A percentile compares a stretch with the other conserved stretches of the same genome.
phyloP scores from a whole-genome alignment of 2,797 vertebrate genomes.

The Euthynnus affinis region DNA sequence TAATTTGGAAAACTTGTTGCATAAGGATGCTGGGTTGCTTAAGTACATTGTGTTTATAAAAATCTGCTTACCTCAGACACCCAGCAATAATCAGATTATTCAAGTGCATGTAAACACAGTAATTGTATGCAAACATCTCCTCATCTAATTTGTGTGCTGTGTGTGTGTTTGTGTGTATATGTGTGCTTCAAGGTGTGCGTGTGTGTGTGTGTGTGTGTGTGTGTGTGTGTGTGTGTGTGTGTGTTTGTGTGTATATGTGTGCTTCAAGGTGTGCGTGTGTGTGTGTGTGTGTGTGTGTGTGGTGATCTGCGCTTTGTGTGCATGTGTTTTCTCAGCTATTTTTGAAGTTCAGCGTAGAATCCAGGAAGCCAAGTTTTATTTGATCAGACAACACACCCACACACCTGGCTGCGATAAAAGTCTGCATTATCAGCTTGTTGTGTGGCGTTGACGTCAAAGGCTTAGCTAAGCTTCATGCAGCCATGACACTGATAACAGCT shows the following conservation, averaged over 20 bases:
- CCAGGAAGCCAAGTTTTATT: constrained; percentile 73
- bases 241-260: not conserved
- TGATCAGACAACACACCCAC: constrained; percentile 75
- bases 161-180: not conserved
- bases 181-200: not conserved
- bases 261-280: not conserved
- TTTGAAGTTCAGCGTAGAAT: constrained; percentile 67
- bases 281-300: constrained; percentile 1
- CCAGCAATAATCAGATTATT: not conserved
- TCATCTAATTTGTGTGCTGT: not conserved
- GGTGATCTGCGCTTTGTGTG: constrained; percentile 16
- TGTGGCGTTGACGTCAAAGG: constrained; percentile 77
- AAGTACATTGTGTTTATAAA: not conserved
- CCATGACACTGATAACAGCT: constrained; percentile 74
- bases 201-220: constrained; percentile 13
- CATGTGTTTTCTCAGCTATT: constrained; percentile 69
- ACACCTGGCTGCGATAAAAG: constrained; percentile 71
- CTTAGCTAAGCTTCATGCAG: constrained; percentile 64
- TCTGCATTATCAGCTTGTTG: constrained; percentile 71
- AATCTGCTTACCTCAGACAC: not conserved
- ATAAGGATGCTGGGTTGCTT: not conserved
- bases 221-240: not conserved
- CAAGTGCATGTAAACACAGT: not conserved
- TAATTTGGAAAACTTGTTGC: no score
- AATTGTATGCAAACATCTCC: not conserved